Base-by-base conservation (phyloP, 2,797 vertebrate species). In the Sebastes trivittatus region DNA sequence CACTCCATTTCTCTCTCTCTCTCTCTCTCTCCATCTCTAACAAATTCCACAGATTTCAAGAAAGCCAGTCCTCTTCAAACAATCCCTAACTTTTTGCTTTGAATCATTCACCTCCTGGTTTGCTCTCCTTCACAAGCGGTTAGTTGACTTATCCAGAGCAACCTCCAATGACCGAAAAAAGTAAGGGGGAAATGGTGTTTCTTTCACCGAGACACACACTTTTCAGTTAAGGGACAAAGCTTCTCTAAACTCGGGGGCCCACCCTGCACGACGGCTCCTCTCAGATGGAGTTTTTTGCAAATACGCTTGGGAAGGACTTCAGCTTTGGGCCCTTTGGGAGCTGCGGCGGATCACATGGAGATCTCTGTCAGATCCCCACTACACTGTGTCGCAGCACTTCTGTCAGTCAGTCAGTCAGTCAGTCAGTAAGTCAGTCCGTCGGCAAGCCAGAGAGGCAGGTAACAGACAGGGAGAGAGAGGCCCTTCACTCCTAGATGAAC, bases 291-390 rank as follows among this genome's bases (percentile, higher is more conserved):
- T 29, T 80, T 84, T 84, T 81, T 36, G 23, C 86, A 83, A 77
- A 59, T 10, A 58, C 27, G 27, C 79, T 72, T 62, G 30, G 80
- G 71, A 67, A 82, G 77, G 72, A 68, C 83, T 89, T 81, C 67
- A 46, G 78, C 78, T 79, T 3, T 72, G 46, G 70, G 55, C 71
- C 85, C 79, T 68, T 25, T 54, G 90, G 90, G 88, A 93, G 52
- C 80, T 29, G 67, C 71, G 65, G 75, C 27, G 22, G 88, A 93
- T 92, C 82, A 85, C 70, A 42, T 68, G 60, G 60, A 92, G 87
- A 89, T 89, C 86, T 72, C 86, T 72, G 85, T 90, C 87, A 90
- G 85, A 92, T 89, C 85, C 79, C 83, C 78, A 59, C 82, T 62
- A 64, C 82, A 77, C 80, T 58, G 59, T 80, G 66, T 80, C 36